A percentile compares a stretch with the other conserved stretches of the same genome.
Evolutionary conservation across 1,140 invertebrate species (phyloP).

Genomic region (Nasonia longicornis): DNA sequence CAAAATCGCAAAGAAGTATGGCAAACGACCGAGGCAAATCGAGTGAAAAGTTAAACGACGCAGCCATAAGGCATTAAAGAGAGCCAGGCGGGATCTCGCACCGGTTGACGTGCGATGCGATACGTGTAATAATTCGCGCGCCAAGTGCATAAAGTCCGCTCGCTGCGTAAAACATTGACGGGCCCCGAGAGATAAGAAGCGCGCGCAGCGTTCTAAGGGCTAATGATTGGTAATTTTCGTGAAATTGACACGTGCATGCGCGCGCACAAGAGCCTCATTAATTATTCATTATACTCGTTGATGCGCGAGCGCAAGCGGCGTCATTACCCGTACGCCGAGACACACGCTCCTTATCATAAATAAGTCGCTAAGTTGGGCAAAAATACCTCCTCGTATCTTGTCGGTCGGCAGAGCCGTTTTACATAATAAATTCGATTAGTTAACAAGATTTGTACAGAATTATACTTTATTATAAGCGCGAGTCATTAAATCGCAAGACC

Average conservation of each 20-base stretch:
- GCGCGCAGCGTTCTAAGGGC: not conserved
- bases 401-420: not conserved
- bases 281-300: slow-evolving; percentile 42
- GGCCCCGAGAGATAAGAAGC: slow-evolving; percentile 4
- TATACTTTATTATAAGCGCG: not conserved
- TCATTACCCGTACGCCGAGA: not conserved
- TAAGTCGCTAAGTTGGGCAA: slow-evolving; percentile 17
- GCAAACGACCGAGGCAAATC: slow-evolving; percentile 2
- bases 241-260: slow-evolving; percentile 38
- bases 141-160: not conserved
- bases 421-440: slow-evolving; percentile 26
- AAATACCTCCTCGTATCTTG: not conserved
- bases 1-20: not conserved
- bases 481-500: not conserved
- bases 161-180: not conserved
- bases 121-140: not conserved
- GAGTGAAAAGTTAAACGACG: not conserved
- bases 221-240: slow-evolving; percentile 38
- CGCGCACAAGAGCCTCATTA: slow-evolving; percentile 10
- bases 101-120: not conserved
- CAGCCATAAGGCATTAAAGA: not conserved
- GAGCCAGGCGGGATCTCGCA: not conserved
- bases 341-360: slow-evolving; percentile 30
- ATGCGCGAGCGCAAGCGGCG: not conserved
- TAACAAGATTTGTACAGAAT: slow-evolving; percentile 20